A percentile compares a stretch with the other conserved stretches of the same genome.
These are phyloP conservation scores for Coreius guichenoti DNA, from an alignment of 2,797 vertebrate species.

Conservation along the genomic window DNA sequence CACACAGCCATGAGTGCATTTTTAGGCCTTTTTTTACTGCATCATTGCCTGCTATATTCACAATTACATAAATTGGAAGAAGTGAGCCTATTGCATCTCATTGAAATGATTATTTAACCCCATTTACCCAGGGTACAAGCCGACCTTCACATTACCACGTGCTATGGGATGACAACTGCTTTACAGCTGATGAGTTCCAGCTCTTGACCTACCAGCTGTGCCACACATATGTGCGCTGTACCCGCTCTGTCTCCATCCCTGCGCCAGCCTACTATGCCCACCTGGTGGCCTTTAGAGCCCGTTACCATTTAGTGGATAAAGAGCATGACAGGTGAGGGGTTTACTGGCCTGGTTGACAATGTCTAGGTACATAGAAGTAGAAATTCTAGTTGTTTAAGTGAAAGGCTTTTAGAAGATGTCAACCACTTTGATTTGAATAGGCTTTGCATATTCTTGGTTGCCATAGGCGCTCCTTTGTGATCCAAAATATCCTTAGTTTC, in stretches of 20 bases:
- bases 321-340: constrained; percentile 92
- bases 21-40: background rate
- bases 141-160: constrained; percentile 98
- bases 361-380: background rate
- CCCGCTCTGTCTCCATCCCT: constrained; percentile 96
- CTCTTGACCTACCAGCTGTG: constrained; percentile 99
- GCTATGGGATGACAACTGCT: constrained; percentile 97
- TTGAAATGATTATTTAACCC: background rate
- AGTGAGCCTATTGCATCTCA: background rate
- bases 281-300: constrained; percentile 95
- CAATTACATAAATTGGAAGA: background rate
- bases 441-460: background rate
- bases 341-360: background rate
- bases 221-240: constrained; percentile 98
- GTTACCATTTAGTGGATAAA: constrained; percentile 98
- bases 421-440: background rate
- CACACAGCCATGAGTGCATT: background rate
- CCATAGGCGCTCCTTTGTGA: background rate
- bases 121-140: constrained; percentile 87
- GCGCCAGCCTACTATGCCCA: constrained; percentile 98
- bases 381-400: background rate
- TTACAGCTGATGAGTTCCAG: constrained; percentile 97
- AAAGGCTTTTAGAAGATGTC: background rate
- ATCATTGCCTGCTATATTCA: background rate
- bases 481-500: background rate